These are phyloP conservation scores for Caenorhabditis zanzibari DNA, from an alignment of 2,888 invertebrate genomes.

Conservation along the genomic window DNA sequence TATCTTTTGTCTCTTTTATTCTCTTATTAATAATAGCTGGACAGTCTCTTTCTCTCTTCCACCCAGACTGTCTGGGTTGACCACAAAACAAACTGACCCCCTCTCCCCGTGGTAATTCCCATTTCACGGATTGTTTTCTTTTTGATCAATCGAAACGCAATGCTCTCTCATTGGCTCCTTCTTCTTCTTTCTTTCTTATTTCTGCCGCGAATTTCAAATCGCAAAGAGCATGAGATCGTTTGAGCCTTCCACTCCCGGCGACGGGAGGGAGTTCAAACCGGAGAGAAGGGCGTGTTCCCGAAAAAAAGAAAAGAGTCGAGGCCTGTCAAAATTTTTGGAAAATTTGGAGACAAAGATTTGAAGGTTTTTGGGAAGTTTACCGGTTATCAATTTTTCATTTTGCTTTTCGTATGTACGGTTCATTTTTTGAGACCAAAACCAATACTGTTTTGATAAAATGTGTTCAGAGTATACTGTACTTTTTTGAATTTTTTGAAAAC, in stretches of 20 bases:
- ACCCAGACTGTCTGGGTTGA: constrained; percentile 1
- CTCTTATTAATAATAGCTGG: background rate
- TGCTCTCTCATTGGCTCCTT: background rate
- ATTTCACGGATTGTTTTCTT: constrained; percentile 35
- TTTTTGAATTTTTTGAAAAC: too few relatives aligned
- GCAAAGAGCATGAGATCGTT: constrained; percentile 47
- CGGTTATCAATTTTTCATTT: constrained; percentile 8
- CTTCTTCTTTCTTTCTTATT: background rate
- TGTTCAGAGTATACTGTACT: too few relatives aligned
- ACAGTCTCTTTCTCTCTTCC: background rate
- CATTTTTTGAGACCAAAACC: background rate
- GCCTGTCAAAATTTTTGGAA: constrained; percentile 43
- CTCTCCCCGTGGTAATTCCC: constrained; percentile 53
- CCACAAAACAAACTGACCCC: constrained; percentile 33
- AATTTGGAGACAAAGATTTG: background rate
- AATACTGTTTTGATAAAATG: too few relatives aligned
- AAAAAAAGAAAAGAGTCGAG: background rate
- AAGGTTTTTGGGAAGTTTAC: background rate
- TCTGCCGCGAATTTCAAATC: background rate
- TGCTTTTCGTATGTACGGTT: background rate
- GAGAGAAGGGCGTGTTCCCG: constrained; percentile 11
- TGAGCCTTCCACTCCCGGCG: background rate
- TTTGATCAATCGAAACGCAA: constrained; percentile 17
- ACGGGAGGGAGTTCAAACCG: constrained; percentile 22
- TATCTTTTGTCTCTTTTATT: background rate